A percentile compares a stretch with the other conserved stretches of the same genome.
These are phyloP conservation scores for Tridacna crocea DNA, from an alignment of 2,888 invertebrate species.

Conservation along the genomic window DNA sequence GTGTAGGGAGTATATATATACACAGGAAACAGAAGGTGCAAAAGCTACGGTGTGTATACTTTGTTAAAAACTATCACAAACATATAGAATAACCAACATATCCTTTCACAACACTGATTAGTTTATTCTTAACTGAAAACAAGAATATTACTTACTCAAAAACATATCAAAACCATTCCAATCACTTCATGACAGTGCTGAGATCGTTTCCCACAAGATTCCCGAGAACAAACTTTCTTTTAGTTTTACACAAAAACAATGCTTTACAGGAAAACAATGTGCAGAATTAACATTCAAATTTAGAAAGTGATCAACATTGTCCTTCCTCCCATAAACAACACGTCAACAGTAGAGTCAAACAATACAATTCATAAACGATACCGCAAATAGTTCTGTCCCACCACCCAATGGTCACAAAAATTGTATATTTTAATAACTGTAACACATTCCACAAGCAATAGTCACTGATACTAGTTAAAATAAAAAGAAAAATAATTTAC, in stretches of 20 bases:
- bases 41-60: constrained; percentile 22
- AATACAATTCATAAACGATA: no score
- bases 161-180: constrained; percentile 50
- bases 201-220: constrained; percentile 8
- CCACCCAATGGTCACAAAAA: no score
- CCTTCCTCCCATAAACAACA: no score
- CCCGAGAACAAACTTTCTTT: background rate
- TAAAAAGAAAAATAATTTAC: no score
- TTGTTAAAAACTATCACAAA: constrained; percentile 17
- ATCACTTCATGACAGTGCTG: constrained; percentile 66
- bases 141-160: constrained; percentile 61
- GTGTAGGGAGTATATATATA: background rate
- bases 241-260: constrained; percentile 12
- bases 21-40: constrained; percentile 20
- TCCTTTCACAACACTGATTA: no score
- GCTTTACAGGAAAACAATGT: constrained; percentile 5
- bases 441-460: no score
- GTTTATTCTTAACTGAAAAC: background rate
- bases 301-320: no score
- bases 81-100: background rate
- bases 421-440: no score
- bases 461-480: no score
- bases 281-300: background rate
- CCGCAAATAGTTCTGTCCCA: no score
- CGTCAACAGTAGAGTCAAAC: no score